Evolutionary conservation across 2,113 vertebrate genomes (phyloP).

Genomic region (Todiramphus saurophagus): DNA sequence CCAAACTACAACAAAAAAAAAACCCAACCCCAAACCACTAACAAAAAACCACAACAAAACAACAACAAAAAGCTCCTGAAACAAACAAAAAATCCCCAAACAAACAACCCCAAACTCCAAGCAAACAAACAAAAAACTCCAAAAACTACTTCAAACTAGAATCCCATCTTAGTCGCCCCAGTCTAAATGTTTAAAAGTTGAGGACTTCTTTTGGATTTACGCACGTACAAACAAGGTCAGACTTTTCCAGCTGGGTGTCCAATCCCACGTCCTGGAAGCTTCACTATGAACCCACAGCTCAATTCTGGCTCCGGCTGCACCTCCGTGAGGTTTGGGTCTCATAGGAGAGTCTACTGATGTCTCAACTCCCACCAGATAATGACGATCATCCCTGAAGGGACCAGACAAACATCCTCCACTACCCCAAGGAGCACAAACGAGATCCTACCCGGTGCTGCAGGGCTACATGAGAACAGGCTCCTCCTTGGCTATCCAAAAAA

Average conservation of each 20-base stretch:
- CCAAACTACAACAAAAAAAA: no score
- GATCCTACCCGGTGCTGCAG: neutral
- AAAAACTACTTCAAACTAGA: neutral
- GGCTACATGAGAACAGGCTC: neutral
- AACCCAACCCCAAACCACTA: no score
- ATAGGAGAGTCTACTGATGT: neutral
- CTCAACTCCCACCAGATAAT: neutral
- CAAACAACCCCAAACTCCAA: no score
- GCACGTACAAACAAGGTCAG: rapidly evolving
- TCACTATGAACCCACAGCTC: neutral
- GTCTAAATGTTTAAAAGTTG: neutral
- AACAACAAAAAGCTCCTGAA: neutral
- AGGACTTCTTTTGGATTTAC: neutral
- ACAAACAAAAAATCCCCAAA: neutral
- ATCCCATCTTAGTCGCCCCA: neutral
- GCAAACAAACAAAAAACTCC: neutral
- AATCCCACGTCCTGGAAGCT: rapidly evolving
- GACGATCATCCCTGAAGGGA: neutral
- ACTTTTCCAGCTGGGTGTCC: neutral
- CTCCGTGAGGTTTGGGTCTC: neutral
- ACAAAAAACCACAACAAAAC: no score
- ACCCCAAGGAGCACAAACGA: neutral
- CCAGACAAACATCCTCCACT: neutral
- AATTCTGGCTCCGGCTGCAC: neutral
- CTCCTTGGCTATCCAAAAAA: neutral